phyloP scores from a whole-genome alignment of 2,797 vertebrate genomes.

The Sebastes oblongus region DNA sequence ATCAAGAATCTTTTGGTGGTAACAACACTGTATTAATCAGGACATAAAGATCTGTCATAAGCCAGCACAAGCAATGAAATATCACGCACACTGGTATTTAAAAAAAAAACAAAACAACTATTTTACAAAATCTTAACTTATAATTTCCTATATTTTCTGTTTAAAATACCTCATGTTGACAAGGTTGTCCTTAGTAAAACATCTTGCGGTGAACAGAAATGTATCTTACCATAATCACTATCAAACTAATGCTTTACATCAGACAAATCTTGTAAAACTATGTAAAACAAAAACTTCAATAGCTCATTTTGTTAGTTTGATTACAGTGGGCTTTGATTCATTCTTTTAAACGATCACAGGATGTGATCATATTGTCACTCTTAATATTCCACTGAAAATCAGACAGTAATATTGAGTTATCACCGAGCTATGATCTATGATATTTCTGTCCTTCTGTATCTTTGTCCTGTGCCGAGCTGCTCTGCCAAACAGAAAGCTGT shows the following conservation, averaged over 20 bases:
- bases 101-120: too few species aligned
- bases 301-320: too few species aligned
- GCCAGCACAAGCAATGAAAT: background rate
- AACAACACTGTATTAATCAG: background rate
- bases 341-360: background rate
- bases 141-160: background rate
- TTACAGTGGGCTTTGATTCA: background rate
- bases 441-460: background rate
- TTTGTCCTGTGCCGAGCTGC: background rate
- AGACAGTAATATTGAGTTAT: background rate
- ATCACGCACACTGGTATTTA: too few species aligned
- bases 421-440: background rate
- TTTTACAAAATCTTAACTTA: too few species aligned
- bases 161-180: background rate
- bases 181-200: background rate
- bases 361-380: background rate
- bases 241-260: background rate
- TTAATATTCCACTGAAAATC: background rate
- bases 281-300: background rate
- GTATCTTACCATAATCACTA: background rate
- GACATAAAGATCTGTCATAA: background rate
- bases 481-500: conserved; percentile 44
- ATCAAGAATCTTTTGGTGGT: background rate
- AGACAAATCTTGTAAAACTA: background rate
- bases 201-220: background rate